Evolutionary conservation across 2,797 vertebrate species (phyloP), one percentile per base, ranked within the genome.

Genomic region (Chaetodon trifasciatus): DNA sequence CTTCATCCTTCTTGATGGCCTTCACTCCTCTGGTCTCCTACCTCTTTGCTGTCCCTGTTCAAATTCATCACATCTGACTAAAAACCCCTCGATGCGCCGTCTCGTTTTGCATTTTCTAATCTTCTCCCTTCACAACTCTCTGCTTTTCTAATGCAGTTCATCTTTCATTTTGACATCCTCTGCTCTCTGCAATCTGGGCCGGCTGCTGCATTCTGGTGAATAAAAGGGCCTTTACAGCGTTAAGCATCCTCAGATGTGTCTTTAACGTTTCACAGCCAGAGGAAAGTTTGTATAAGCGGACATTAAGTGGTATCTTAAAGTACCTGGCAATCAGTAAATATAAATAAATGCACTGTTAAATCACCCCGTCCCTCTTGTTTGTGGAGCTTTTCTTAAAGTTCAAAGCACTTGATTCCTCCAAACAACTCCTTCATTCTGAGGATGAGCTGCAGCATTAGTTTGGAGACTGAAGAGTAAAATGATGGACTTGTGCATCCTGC

Each of bases 21-120:
- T 1, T 37, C 46, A 19, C 69, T 76, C 69, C 44, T 52, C 70
- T 77, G 46, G 24, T 71, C 24, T 61, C 37, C 16, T 52, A 46
- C 65, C 35, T 40, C 56, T 52, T n/a, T 40, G 21, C 50, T 65
- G 52, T 70, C 28, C 28, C 28, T 35, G 49, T 60, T 64, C 47
- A 44, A 0, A 24, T 21, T 49, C 0, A 37, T 23, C 56, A 58
- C 5, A 1, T 5, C 6, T 8, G n/a, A 39, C 21, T 21, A 8
- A 9, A 32, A 58, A 58, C 3, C 32, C 4, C 9, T 9, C 5
- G 53, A 61, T 47, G 46, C n/a, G 35, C 21, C 19, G 13, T 57
- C 28, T 19, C 23, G 1, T 46, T 81, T 56, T 61, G 24, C 49
- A 53, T 79, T 47, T 72, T 53, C 37, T 5, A 21, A 32, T 64